Conservation (phyloP, 2,113 vertebrate genomes). For the Oncorhynchus keta region DNA sequence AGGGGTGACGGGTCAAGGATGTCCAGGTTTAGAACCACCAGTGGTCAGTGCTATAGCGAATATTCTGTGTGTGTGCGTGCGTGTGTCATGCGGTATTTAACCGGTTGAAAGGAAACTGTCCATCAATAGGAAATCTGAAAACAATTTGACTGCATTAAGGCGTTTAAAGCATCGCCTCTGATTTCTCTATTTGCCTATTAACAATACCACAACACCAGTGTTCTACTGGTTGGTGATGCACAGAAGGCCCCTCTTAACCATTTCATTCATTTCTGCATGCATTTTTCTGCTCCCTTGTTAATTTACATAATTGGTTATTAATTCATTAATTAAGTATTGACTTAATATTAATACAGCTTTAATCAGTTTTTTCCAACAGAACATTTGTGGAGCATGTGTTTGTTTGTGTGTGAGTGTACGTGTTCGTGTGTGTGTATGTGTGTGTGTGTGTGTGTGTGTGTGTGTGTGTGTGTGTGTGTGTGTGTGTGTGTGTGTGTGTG, state of each 20-base stretch:
- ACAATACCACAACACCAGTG: constrained; percentile 44
- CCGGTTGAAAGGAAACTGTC: constrained; percentile 74
- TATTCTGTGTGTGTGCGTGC: constrained; percentile 2
- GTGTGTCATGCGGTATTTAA: constrained; percentile 56
- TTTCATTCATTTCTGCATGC: constrained; percentile 37
- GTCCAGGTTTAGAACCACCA: constrained; percentile 67
- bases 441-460: neutral
- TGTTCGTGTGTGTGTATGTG: neutral
- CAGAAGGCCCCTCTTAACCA: constrained; percentile 51
- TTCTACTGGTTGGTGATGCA: constrained; percentile 19
- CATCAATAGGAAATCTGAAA: constrained; percentile 72
- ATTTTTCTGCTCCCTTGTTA: constrained; percentile 51
- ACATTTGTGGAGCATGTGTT: neutral
- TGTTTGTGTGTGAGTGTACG: neutral
- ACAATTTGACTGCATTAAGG: constrained; percentile 73
- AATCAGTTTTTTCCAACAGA: constrained; percentile 10
- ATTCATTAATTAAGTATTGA: constrained; percentile 53
- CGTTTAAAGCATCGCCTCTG: constrained; percentile 68
- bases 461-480: constrained; percentile 7
- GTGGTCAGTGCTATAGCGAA: constrained; percentile 8
- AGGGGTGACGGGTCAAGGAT: constrained; percentile 69
- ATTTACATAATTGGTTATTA: constrained; percentile 61
- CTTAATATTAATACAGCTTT: constrained; percentile 55
- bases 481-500: neutral
- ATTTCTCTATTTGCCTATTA: constrained; percentile 66